A percentile compares a stretch with the other conserved stretches of the same genome.
phyloP scores from a whole-genome alignment of 2,888 invertebrate genomes.

The Apamea monoglypha region DNA sequence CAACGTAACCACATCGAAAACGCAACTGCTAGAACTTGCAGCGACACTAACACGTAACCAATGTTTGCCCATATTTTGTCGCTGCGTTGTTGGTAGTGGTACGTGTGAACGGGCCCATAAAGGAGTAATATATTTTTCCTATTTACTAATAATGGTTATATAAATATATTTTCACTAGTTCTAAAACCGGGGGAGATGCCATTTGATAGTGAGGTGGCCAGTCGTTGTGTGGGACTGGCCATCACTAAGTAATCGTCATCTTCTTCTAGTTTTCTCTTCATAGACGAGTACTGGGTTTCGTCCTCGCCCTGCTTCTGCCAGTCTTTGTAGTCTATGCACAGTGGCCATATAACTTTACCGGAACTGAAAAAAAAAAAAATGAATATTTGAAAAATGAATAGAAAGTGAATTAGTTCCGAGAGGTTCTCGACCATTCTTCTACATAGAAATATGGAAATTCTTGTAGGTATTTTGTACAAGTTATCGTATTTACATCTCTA shows the following conservation, averaged over 20 bases:
- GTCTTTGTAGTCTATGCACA: conserved; percentile 89
- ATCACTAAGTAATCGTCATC: conserved; percentile 86
- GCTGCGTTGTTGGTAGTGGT: not conserved
- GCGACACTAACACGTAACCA: not conserved
- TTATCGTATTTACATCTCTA: too few relatives aligned
- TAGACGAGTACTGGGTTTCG: conserved; percentile 82
- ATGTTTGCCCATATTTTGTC: not conserved
- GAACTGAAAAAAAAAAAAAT: conserved; percentile 78
- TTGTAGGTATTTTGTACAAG: not conserved
- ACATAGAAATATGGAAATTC: not conserved
- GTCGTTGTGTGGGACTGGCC: conserved; percentile 78
- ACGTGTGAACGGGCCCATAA: not conserved
- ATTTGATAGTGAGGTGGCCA: conserved; percentile 81
- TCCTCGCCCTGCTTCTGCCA: conserved; percentile 82
- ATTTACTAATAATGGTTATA: conserved; percentile 37
- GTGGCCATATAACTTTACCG: conserved; percentile 87
- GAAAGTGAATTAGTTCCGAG: too few relatives aligned
- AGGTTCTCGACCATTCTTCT: not conserved
- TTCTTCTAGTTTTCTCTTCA: conserved; percentile 84
- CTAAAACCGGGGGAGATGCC: conserved; percentile 85
- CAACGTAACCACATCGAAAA: not conserved
- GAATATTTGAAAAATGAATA: not conserved
- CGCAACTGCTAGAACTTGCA: not conserved
- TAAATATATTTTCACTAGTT: conserved; percentile 80
- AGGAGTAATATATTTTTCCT: conserved; percentile 18